Conservation (phyloP, 2,888 invertebrate genomes). For the Philopedon plagiatum region DNA sequence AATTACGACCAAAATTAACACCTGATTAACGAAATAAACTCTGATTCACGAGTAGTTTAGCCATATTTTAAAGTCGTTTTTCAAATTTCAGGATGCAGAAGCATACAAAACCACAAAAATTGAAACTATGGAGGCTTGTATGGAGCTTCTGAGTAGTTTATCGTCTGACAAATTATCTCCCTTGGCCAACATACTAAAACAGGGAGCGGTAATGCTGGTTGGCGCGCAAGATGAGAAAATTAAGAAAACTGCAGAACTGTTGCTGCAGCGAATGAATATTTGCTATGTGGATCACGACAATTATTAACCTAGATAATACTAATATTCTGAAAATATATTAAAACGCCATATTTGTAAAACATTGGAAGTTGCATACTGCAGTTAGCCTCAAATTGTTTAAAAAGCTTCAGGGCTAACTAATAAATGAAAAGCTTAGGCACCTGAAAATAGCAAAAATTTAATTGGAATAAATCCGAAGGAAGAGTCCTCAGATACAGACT, state of each 20-base stretch:
- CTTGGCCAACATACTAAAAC: constrained; percentile 65
- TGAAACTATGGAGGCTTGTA: constrained; percentile 87
- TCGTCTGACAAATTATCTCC: constrained; percentile 65
- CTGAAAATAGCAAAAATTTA: no score
- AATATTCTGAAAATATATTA: not conserved
- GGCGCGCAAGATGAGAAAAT: constrained; percentile 67
- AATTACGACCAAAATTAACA: no score
- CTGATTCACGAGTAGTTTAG: no score
- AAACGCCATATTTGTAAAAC: not conserved
- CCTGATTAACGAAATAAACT: no score
- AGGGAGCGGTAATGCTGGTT: constrained; percentile 65
- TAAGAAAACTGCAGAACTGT: constrained; percentile 64
- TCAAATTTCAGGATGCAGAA: constrained; percentile 80
- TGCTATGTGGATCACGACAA: constrained; percentile 66
- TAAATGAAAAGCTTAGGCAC: no score
- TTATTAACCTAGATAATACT: constrained; percentile 51
- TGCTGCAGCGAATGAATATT: constrained; percentile 67
- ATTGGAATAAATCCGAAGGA: no score
- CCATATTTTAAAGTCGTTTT: not conserved
- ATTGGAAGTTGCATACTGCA: not conserved
- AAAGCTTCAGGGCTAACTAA: no score
- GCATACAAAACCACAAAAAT: constrained; percentile 88
- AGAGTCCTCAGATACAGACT: no score
- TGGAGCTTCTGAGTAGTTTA: constrained; percentile 76
- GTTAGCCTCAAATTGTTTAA: no score